These are phyloP conservation scores for Murina feae DNA, from an alignment of 2,113 vertebrate genomes.

Conservation along the genomic window DNA sequence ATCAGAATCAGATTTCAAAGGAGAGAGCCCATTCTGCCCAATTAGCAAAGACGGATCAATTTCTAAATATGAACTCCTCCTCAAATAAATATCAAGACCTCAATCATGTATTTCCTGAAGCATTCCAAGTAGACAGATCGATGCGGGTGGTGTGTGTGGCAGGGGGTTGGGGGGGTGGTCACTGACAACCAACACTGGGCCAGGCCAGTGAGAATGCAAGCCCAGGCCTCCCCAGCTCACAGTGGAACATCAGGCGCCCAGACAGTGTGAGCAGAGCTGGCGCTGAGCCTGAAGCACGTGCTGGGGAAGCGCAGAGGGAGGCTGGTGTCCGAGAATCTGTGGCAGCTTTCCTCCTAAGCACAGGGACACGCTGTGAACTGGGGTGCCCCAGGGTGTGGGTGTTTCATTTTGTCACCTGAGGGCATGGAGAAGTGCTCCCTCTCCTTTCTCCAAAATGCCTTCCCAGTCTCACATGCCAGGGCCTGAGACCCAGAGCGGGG, in stretches of 20 bases:
- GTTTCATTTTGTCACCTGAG: neutral
- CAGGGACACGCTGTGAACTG: rapidly evolving
- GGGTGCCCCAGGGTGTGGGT: rapidly evolving
- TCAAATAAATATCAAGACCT: conserved; percentile 47
- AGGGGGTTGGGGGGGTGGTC: no score
- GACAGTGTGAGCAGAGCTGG: rapidly evolving
- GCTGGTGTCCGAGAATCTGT: rapidly evolving
- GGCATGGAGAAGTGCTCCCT: neutral
- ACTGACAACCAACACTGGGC: neutral
- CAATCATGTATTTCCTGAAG: neutral
- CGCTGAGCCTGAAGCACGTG: neutral
- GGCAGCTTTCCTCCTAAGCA: neutral
- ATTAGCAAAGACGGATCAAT: conserved; percentile 61
- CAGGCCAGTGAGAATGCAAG: neutral
- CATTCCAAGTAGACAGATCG: neutral
- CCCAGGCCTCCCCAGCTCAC: neutral
- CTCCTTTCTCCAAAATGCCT: neutral
- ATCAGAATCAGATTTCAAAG: conserved; percentile 27
- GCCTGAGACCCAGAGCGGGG: neutral
- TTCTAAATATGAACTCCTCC: conserved; percentile 38
- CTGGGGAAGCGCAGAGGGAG: neutral
- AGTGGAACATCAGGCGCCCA: neutral
- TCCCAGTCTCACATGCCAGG: neutral
- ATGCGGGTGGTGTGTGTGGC: neutral
- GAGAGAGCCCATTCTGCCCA: conserved; percentile 9